Percentiles rank a stretch among this genome's conserved stretches.
These are phyloP conservation scores for Popillia japonica DNA, from an alignment of 1,140 invertebrate species.

Conservation along the genomic window DNA sequence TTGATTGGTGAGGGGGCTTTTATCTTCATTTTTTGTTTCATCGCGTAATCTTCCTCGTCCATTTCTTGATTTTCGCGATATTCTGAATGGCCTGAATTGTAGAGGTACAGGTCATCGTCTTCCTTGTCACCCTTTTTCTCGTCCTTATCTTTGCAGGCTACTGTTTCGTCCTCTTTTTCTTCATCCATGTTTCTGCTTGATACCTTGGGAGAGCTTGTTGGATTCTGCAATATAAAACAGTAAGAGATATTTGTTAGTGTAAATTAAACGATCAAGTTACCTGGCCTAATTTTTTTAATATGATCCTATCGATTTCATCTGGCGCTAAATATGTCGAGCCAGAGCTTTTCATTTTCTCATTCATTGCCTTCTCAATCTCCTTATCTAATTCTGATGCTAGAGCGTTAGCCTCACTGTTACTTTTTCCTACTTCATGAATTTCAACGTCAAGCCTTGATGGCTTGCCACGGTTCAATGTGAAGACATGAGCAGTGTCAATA, in stretches of 20 bases:
- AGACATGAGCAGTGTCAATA: slow-evolving; percentile 47
- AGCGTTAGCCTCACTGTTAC: slow-evolving; percentile 17
- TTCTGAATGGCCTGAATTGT: too few relatives aligned
- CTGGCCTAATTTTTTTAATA: slow-evolving; percentile 41
- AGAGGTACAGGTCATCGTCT: too few relatives aligned
- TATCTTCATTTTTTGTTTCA: neutral
- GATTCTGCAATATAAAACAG: neutral
- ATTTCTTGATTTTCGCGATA: neutral
- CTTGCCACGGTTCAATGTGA: slow-evolving; percentile 41
- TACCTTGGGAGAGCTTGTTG: neutral
- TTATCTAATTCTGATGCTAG: slow-evolving; percentile 44
- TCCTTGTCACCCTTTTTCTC: neutral
- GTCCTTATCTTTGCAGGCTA: neutral
- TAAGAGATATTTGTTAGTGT: too few relatives aligned
- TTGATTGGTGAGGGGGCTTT: neutral
- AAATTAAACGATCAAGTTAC: slow-evolving; percentile 30
- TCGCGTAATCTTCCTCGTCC: neutral
- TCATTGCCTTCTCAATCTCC: slow-evolving; percentile 44
- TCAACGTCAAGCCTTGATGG: slow-evolving; percentile 41
- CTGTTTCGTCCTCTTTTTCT: neutral
- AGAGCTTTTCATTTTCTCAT: slow-evolving; percentile 41
- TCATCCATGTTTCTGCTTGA: neutral
- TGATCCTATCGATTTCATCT: slow-evolving; percentile 47
- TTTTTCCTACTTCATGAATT: slow-evolving; percentile 41
- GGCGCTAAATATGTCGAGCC: slow-evolving; percentile 42